phyloP scores from a whole-genome alignment of 2,113 vertebrate species.

The Strix uralensis region DNA sequence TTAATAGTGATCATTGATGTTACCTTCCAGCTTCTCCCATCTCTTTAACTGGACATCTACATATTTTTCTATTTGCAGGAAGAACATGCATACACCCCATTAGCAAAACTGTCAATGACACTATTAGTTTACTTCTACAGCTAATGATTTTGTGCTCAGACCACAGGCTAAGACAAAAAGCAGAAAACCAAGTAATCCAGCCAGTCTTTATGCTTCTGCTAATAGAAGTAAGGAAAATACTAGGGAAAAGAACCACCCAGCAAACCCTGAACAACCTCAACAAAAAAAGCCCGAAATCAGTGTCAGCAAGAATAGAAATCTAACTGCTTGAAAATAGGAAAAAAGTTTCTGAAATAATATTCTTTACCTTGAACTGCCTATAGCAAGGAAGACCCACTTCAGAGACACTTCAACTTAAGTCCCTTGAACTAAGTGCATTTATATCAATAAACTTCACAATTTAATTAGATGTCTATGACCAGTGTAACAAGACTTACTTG shows the following conservation, averaged over 20 bases:
- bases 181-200: background rate
- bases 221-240: background rate
- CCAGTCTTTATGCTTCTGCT: background rate
- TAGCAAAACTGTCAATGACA: background rate
- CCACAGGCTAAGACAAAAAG: background rate
- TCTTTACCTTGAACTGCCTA: background rate
- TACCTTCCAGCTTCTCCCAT: background rate
- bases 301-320: background rate
- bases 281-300: background rate
- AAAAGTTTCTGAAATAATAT: background rate
- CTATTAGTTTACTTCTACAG: background rate
- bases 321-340: background rate
- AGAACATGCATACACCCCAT: background rate
- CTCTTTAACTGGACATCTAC: background rate
- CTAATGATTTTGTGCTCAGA: background rate
- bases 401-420: background rate
- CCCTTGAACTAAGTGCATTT: background rate
- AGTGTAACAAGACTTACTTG: background rate
- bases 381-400: background rate
- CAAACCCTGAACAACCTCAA: background rate
- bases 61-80: background rate
- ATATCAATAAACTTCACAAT: background rate
- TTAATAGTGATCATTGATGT: accelerated
- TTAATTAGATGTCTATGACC: background rate
- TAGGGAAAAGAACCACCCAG: background rate